A percentile compares a stretch with the other conserved stretches of the same genome.
phyloP scores from a whole-genome alignment of 2,113 vertebrate genomes.

The Chamaea fasciata region DNA sequence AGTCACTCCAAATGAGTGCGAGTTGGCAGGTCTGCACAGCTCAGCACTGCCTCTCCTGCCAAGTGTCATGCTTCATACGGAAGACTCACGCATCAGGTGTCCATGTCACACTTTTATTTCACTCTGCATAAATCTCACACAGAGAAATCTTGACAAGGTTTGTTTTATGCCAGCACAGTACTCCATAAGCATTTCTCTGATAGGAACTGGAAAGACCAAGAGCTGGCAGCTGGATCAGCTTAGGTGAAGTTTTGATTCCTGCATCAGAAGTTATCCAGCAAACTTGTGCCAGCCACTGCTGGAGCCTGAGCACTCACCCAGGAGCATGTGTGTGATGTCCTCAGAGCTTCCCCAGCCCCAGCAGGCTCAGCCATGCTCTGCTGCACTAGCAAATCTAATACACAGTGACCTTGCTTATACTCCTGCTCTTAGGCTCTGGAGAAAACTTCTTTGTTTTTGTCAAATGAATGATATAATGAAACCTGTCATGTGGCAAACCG shows the following conservation, averaged over 20 bases:
- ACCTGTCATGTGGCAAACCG: slow-evolving; percentile 22
- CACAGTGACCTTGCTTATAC: neutral
- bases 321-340: neutral
- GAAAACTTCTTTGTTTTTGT: slow-evolving; percentile 42
- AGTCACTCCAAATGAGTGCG: slow-evolving; percentile 55
- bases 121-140: slow-evolving; percentile 66
- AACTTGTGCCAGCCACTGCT: neutral
- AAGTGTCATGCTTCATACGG: slow-evolving; percentile 62
- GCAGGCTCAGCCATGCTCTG: neutral
- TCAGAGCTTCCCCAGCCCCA: neutral
- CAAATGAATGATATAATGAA: slow-evolving; percentile 42
- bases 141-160: slow-evolving; percentile 62
- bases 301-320: neutral
- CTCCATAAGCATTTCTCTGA: slow-evolving; percentile 55
- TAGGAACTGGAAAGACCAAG: slow-evolving; percentile 36
- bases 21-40: slow-evolving; percentile 61
- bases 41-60: slow-evolving; percentile 51
- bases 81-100: slow-evolving; percentile 61
- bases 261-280: neutral
- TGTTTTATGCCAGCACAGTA: slow-evolving; percentile 54
- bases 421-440: slow-evolving; percentile 7
- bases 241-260: slow-evolving; percentile 30
- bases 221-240: slow-evolving; percentile 30
- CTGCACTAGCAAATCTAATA: neutral
- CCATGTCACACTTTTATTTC: slow-evolving; percentile 61